These are phyloP conservation scores for Neodiprion virginianus DNA, from an alignment of 1,140 invertebrate genomes.

Conservation along the genomic window DNA sequence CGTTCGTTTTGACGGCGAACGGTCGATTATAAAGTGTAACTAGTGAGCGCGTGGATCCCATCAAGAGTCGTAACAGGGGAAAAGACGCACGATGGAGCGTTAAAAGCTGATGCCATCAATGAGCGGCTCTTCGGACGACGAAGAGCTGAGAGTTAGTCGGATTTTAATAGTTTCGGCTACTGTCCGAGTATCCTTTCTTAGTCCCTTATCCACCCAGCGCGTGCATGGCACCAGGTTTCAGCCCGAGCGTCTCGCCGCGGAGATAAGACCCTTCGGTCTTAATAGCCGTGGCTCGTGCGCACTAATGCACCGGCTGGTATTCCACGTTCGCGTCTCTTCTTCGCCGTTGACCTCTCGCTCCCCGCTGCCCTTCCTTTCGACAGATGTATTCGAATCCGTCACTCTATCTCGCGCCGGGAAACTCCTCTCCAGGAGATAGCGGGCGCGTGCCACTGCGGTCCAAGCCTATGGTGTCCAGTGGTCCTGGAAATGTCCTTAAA, in stretches of 20 bases:
- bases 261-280: slow-evolving; percentile 36
- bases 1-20: too few species aligned
- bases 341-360: background rate
- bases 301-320: slow-evolving; percentile 36
- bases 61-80: too few species aligned
- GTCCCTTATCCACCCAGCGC: too few species aligned
- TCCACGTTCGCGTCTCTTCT: background rate
- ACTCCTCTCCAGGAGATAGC: slow-evolving; percentile 8
- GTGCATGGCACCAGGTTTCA: too few species aligned
- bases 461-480: too few species aligned
- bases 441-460: background rate
- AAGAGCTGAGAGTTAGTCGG: background rate
- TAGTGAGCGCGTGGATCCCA: too few species aligned
- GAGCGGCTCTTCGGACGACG: background rate
- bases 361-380: slow-evolving; percentile 12
- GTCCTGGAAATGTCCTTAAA: too few species aligned
- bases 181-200: too few species aligned
- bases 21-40: too few species aligned
- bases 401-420: slow-evolving; percentile 33
- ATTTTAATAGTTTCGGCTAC: slow-evolving; percentile 24
- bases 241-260: too few species aligned
- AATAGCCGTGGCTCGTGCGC: slow-evolving; percentile 37
- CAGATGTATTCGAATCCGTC: slow-evolving; percentile 30
- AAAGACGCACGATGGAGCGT: too few species aligned
- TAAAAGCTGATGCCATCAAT: too few species aligned